Evolutionary conservation across 2,797 vertebrate genomes (phyloP), one percentile per base, ranked within the genome.

Genomic region (Dipus sagitta): DNA sequence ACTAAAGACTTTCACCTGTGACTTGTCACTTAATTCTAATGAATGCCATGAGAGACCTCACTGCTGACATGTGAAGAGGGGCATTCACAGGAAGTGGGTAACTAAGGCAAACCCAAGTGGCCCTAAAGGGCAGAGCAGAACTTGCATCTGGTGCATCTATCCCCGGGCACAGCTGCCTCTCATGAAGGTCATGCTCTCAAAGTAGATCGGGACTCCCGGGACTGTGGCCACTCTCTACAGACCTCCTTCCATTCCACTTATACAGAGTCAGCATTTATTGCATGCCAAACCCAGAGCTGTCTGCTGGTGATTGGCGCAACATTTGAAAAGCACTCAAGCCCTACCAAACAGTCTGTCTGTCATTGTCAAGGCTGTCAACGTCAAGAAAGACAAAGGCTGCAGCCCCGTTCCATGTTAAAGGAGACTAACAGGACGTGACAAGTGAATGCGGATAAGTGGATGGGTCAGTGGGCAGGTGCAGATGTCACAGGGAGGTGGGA

Each of bases 1-100:
- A 34, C 81, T 79, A 89, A 89, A 75, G 78, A 76, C 71, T 64
- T 89, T 91, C 42, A 47, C 79, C 77, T 42, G 6, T 38, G 82
- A 54, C 1, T 14, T 1, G 4, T 54, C 70, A 38, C 62, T 38
- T 84, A 74, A 75, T 87, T 93, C 86, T 71, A 70, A 82, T 54
- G 30, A 30, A 26, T 75, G 30, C 84, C 10, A 8, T 1, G 6
- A 13, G 15, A 78, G 58, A 9, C 6, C 38, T 65, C 26, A 3
- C 23, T 23, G 47, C 13, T 0, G 20, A 52, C n/a, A 47, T 0
- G 32, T 64, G 32, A 47, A 62, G 6, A 32, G 21, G 4, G 52
- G 2, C 6, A 38, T 64, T 64, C 32, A 21, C 0, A 7, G 75
- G 42, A 47, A 20, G 52, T 1, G 0, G 6, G 15, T 6, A 15